Percentiles rank a stretch among this genome's conserved stretches.
Evolutionary conservation across 2,797 vertebrate species (phyloP).

Genomic region (Prunella strophiata): DNA sequence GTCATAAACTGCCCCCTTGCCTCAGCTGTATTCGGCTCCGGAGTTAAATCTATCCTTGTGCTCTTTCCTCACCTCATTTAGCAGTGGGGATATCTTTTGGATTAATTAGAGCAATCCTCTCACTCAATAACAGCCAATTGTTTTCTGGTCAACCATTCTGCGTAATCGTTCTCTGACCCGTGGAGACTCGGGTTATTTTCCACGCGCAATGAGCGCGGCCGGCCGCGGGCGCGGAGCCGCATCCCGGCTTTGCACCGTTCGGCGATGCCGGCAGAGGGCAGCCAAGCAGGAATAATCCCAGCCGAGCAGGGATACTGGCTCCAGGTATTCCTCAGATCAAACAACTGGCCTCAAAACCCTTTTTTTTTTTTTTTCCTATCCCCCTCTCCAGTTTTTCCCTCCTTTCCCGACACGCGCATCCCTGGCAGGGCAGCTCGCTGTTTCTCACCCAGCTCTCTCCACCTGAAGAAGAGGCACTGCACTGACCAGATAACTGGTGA

Average conservation of each 20-base stretch:
- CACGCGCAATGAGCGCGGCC: constrained; percentile 48
- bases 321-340: constrained; percentile 48
- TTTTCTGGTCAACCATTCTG: constrained; percentile 60
- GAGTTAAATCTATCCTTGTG: constrained; percentile 52
- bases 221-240: background rate
- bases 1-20: constrained; percentile 71
- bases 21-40: constrained; percentile 33
- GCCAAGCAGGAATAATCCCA: constrained; percentile 82
- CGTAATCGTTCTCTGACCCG: constrained; percentile 59
- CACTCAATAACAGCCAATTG: constrained; percentile 50
- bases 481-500: background rate
- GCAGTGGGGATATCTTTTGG: constrained; percentile 71
- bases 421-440: constrained; percentile 53
- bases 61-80: constrained; percentile 74
- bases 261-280: constrained; percentile 83
- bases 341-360: constrained; percentile 39
- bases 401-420: background rate
- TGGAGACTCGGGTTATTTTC: background rate
- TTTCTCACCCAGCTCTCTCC: constrained; percentile 48
- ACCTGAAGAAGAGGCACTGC: background rate
- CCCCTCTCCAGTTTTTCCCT: fast-evolving
- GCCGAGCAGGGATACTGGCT: constrained; percentile 55
- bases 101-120: constrained; percentile 73
- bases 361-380: fast-evolving
- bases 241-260: constrained; percentile 44